Evolutionary conservation across 2,113 vertebrate species (phyloP).

Genomic region (Ramphastos sulfuratus): DNA sequence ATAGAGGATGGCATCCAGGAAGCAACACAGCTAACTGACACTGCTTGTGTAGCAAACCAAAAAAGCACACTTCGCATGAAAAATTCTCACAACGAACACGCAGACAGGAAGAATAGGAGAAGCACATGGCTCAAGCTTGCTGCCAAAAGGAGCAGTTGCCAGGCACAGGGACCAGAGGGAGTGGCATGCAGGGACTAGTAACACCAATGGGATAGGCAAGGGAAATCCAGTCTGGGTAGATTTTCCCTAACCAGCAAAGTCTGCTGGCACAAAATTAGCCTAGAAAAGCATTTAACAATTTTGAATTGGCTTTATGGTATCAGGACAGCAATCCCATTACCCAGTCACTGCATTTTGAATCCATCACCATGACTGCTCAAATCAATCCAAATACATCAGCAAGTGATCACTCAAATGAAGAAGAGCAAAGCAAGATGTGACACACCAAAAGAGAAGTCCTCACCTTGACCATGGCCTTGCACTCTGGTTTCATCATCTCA

Average conservation of each 20-base stretch:
- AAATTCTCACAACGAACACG: not conserved
- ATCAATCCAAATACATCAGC: not conserved
- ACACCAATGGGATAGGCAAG: not conserved
- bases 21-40: not conserved
- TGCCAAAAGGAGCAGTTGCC: not conserved
- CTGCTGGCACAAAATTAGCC: not conserved
- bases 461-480: not conserved
- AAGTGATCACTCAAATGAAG: not conserved
- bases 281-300: not conserved
- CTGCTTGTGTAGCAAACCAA: not conserved
- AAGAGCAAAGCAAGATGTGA: not conserved
- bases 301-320: not conserved
- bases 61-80: not conserved
- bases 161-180: not conserved
- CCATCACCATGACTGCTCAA: not conserved
- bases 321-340: not conserved
- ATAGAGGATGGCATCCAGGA: not conserved
- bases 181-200: not conserved
- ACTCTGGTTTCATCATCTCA: constrained; percentile 2
- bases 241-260: not conserved
- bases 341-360: not conserved
- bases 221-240: not conserved
- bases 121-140: not conserved
- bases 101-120: not conserved
- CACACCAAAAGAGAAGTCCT: not conserved